phyloP scores from a whole-genome alignment of 2,797 vertebrate species.

The Prionace glauca region DNA sequence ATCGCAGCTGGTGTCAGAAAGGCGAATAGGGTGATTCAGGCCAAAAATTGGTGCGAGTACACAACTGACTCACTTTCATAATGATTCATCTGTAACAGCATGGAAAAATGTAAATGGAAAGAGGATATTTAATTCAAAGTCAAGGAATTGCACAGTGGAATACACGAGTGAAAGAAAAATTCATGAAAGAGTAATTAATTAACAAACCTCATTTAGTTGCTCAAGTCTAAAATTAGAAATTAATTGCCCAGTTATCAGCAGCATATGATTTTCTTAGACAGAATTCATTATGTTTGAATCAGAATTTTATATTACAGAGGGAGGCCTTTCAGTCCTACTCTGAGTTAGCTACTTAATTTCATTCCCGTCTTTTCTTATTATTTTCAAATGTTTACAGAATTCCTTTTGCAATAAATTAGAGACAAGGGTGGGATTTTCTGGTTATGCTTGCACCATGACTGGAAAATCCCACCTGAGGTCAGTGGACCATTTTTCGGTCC shows the following conservation, averaged over 20 bases:
- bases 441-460: too few species aligned
- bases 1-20: not conserved
- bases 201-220: slow-evolving; percentile 12
- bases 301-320: not conserved
- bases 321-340: not conserved
- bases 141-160: not conserved
- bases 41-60: not conserved
- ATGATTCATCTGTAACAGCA: not conserved
- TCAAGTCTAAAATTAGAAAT: slow-evolving; percentile 18
- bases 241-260: slow-evolving; percentile 10
- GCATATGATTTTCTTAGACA: not conserved
- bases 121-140: not conserved
- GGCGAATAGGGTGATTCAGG: not conserved
- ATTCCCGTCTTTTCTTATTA: not conserved
- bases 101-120: not conserved
- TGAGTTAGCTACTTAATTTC: not conserved
- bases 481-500: too few species aligned
- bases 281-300: not conserved
- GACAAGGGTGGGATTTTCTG: too few species aligned
- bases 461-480: too few species aligned
- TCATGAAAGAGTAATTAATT: slow-evolving; percentile 3
- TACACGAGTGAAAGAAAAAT: not conserved
- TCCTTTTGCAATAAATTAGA: not conserved
- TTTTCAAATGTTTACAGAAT: not conserved
- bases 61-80: not conserved